Conservation (phyloP, 1,140 invertebrate species). For the Zaprionus taronus region DNA sequence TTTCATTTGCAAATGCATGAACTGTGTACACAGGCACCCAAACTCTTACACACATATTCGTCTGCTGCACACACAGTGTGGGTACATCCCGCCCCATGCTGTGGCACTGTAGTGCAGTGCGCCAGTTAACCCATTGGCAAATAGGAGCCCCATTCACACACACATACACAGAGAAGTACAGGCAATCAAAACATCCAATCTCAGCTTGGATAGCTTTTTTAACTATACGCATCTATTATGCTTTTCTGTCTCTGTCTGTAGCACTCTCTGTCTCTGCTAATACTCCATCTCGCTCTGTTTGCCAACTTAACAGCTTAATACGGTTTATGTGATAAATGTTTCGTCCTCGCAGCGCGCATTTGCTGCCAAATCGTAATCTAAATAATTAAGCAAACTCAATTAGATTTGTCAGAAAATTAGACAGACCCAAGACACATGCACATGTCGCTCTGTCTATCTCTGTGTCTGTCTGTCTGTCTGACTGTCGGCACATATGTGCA, state of each 20-base stretch:
- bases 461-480: neutral
- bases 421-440: constrained; percentile 34
- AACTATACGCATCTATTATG: constrained; percentile 31
- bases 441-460: constrained; percentile 6
- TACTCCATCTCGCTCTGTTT: constrained; percentile 17
- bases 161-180: neutral
- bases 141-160: neutral
- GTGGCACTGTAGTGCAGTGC: neutral
- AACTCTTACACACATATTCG: neutral
- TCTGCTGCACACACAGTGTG: neutral
- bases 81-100: constrained; percentile 15
- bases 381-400: constrained; percentile 80
- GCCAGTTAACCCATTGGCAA: constrained; percentile 25
- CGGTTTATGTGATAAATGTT: constrained; percentile 60
- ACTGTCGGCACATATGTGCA: neutral
- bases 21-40: neutral
- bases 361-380: constrained; percentile 67
- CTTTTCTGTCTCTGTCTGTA: constrained; percentile 5
- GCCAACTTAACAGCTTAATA: constrained; percentile 48
- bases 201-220: constrained; percentile 1
- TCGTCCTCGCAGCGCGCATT: constrained; percentile 39
- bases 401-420: constrained; percentile 60
- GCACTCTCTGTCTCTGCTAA: neutral
- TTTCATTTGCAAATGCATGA: constrained; percentile 32
- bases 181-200: constrained; percentile 17